Conservation (phyloP, 2,113 vertebrate genomes). For the Pollimyrus isidori region DNA sequence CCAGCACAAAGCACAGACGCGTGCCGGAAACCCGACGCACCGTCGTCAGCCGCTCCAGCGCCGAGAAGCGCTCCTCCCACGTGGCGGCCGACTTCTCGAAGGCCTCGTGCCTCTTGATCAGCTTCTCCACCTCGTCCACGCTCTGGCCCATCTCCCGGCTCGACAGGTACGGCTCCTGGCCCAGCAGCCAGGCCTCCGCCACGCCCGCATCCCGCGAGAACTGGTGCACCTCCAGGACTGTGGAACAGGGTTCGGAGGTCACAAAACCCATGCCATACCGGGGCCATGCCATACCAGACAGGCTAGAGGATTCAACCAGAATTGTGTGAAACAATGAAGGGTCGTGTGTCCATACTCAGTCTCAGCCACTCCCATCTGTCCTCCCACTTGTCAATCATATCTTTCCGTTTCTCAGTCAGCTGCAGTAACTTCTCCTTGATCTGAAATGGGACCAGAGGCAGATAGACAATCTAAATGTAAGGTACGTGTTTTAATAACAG, state of each 20-base stretch:
- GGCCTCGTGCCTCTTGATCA: constrained; percentile 92
- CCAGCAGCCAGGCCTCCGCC: constrained; percentile 89
- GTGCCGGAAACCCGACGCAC: constrained; percentile 50
- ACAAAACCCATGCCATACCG: too few relatives aligned
- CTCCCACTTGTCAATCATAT: constrained; percentile 99
- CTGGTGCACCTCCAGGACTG: constrained; percentile 96
- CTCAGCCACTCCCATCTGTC: constrained; percentile 98
- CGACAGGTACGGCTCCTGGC: constrained; percentile 89
- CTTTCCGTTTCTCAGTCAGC: constrained; percentile 94
- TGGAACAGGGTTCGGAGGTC: background rate
- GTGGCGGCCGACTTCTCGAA: constrained; percentile 95
- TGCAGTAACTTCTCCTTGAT: constrained; percentile 93
- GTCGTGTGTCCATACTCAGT: constrained; percentile 68
- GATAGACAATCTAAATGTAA: background rate
- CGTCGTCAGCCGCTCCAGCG: constrained; percentile 86
- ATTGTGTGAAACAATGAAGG: background rate
- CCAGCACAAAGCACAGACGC: background rate
- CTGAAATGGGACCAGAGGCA: constrained; percentile 47
- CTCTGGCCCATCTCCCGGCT: constrained; percentile 84
- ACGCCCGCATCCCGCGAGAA: constrained; percentile 90
- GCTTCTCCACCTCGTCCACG: constrained; percentile 90
- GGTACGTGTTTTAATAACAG: background rate
- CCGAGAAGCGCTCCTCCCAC: constrained; percentile 93
- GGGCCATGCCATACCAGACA: background rate
- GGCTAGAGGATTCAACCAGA: background rate